A percentile compares a stretch with the other conserved stretches of the same genome.
These are phyloP conservation scores for Microplitis demolitor DNA, from an alignment of 1,140 invertebrate genomes.

Conservation along the genomic window DNA sequence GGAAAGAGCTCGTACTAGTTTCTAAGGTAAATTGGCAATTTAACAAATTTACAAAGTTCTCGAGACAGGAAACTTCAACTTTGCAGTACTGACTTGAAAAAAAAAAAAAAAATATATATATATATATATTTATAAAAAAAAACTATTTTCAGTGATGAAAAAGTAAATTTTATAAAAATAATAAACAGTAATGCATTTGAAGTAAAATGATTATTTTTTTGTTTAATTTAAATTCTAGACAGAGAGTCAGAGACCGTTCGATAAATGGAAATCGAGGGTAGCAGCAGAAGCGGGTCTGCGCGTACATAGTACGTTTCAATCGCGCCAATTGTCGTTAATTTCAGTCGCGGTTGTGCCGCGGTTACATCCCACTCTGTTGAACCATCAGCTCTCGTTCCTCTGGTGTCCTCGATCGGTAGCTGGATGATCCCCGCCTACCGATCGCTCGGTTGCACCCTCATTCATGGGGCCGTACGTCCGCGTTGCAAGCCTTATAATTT, in stretches of 20 bases:
- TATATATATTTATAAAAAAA: no score
- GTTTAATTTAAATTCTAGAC: background rate
- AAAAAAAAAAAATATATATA: background rate
- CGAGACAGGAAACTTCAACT: slow-evolving; percentile 29
- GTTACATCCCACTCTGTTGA: slow-evolving; percentile 24
- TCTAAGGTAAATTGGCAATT: slow-evolving; percentile 59
- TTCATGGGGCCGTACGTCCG: slow-evolving; percentile 1
- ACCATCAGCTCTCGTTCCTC: slow-evolving; percentile 2
- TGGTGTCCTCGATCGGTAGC: background rate
- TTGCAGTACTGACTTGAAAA: background rate
- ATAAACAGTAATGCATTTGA: background rate
- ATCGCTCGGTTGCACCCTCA: slow-evolving; percentile 15
- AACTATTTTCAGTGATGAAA: no score
- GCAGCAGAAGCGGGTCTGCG: no score
- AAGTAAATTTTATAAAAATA: background rate
- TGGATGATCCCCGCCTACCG: slow-evolving; percentile 3
- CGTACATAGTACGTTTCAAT: slow-evolving; percentile 30
- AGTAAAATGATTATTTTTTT: background rate
- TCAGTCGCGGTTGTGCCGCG: slow-evolving; percentile 30
- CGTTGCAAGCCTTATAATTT: slow-evolving; percentile 44
- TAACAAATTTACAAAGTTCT: slow-evolving; percentile 59
- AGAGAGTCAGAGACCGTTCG: background rate
- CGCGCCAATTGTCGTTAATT: slow-evolving; percentile 36
- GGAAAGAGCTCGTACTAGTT: slow-evolving; percentile 46
- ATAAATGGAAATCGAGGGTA: background rate